Evolutionary conservation across 2,797 vertebrate genomes (phyloP).

Genomic region (Clarias platycephalus): DNA sequence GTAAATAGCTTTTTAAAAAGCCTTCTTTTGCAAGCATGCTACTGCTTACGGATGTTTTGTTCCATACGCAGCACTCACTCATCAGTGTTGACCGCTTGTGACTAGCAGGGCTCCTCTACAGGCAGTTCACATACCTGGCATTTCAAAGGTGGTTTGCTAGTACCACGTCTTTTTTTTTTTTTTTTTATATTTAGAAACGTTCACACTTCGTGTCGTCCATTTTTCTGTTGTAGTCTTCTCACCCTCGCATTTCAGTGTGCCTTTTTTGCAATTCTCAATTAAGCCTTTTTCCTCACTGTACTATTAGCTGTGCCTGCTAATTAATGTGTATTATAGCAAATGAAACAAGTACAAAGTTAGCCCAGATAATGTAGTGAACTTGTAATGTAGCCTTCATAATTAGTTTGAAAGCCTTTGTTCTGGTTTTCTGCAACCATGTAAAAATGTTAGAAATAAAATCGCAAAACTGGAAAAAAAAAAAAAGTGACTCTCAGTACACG

Average conservation of each 20-base stretch:
- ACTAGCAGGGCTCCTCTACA: background rate
- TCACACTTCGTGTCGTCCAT: background rate
- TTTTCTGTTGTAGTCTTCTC: background rate
- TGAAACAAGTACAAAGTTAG: background rate
- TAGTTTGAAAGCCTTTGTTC: background rate
- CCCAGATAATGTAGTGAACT: background rate
- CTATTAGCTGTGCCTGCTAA: background rate
- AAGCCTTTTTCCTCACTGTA: background rate
- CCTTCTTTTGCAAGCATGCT: background rate
- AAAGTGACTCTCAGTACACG: background rate
- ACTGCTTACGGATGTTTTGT: background rate
- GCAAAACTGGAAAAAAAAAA: background rate
- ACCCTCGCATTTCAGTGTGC: background rate
- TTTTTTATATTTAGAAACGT: background rate
- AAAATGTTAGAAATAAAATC: background rate
- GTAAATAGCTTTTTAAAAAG: background rate
- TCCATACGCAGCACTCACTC: background rate
- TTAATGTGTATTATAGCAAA: background rate
- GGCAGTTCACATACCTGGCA: background rate
- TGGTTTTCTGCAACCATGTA: background rate
- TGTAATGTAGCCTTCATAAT: background rate
- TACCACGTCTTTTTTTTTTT: background rate
- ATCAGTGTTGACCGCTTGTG: background rate
- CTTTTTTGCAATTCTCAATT: background rate
- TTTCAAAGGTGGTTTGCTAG: background rate